These are phyloP conservation scores for Aphelocoma californica DNA, from an alignment of 2,797 vertebrate species.

Conservation along the genomic window DNA sequence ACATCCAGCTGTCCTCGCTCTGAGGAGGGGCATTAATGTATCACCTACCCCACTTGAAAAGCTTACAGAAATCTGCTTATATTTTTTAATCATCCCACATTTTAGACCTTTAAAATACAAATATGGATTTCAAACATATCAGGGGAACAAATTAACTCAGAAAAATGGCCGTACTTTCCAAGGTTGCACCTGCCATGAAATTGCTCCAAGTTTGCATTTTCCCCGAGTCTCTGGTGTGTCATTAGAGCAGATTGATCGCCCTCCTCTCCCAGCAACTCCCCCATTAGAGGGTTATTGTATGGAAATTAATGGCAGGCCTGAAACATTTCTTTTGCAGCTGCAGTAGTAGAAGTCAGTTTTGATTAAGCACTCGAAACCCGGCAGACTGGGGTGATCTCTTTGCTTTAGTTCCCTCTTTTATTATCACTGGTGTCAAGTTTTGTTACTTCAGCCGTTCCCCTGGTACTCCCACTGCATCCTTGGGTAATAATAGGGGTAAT, in stretches of 20 bases:
- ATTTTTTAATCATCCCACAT: constrained; percentile 77
- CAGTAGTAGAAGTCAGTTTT: constrained; percentile 78
- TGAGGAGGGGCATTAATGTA: constrained; percentile 31
- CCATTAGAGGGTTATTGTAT: constrained; percentile 82
- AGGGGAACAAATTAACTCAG: constrained; percentile 81
- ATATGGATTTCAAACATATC: constrained; percentile 82
- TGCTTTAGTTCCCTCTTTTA: constrained; percentile 70
- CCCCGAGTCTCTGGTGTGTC: constrained; percentile 73
- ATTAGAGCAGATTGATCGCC: constrained; percentile 79
- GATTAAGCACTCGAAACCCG: constrained; percentile 73
- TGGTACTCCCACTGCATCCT: constrained; percentile 14
- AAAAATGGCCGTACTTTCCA: constrained; percentile 78
- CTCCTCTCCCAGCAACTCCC: constrained; percentile 73
- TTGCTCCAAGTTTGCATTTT: constrained; percentile 81
- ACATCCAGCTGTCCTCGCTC: constrained; percentile 40
- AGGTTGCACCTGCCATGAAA: constrained; percentile 82
- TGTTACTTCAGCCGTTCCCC: constrained; percentile 39
- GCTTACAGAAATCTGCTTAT: constrained; percentile 72
- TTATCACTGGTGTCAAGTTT: constrained; percentile 67
- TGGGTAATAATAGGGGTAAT: constrained; percentile 40
- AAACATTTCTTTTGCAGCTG: constrained; percentile 79
- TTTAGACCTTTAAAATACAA: constrained; percentile 80
- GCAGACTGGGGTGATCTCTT: constrained; percentile 70
- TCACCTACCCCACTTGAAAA: constrained; percentile 58
- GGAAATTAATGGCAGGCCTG: constrained; percentile 80